Evolutionary conservation across 1,140 invertebrate species (phyloP), one percentile per base, ranked within the genome.

Genomic region (Bombus soroeensis): DNA sequence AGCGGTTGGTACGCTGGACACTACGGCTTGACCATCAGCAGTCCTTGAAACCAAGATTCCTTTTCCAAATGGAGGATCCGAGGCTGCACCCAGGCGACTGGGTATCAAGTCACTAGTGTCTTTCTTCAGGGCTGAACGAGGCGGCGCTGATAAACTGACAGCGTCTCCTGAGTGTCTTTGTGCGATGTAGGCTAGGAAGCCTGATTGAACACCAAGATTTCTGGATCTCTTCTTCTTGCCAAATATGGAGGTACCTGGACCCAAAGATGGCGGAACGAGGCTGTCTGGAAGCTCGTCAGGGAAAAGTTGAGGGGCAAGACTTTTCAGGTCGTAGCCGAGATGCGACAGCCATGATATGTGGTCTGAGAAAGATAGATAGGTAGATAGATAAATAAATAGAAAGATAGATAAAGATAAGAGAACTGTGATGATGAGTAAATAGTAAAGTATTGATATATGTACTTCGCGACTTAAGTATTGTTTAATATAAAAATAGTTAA

Each of bases 61-160:
- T 92, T 97, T 97, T n/a, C 98, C 98, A 86, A 99, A 98, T 1
- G 98, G 98, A 34, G 98, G 98, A 92, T 98, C 98, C 2, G 97
- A 97, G 8, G 97, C 96, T 1, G 97, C 96, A 6, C 97, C 97
- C 39, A 98, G 96, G 81, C 97, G 96, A 71, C 96, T 96, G 0
- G 97, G 97, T 22, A 97, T 96, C n/a, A 97, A 92, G 85, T 97
- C 96, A 88, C 97, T 97, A 0, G 97, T 97, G 89, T 97, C 97
- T 39, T 96, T 97, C 92, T 98, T 98, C 0, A 97, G 93, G 0
- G 97, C 97, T 0, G 97, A 98, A 88, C 97, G 96, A 9, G 97
- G 97, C 3, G 97, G 97, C 15, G 97, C 97, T 1, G 97, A 97
- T 0, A 98, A 93, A 43, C 97, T 96, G 85, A 96, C 96, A 1